phyloP scores from a whole-genome alignment of 2,797 vertebrate species.

The Dallia pectoralis region DNA sequence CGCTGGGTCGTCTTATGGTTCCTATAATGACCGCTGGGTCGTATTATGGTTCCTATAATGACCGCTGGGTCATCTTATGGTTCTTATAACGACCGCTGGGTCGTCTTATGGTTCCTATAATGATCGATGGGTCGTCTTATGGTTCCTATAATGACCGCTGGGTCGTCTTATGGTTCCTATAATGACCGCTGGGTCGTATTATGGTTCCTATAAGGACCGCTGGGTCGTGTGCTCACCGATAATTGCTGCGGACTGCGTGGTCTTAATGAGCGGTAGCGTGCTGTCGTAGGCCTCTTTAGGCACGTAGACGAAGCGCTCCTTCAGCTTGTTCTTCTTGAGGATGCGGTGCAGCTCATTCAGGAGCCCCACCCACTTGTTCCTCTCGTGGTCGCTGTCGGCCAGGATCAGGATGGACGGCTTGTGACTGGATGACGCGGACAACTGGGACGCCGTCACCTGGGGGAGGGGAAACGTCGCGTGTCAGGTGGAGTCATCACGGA shows the following conservation, averaged over 20 bases:
- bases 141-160: too few species aligned
- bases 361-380: slow-evolving; percentile 94
- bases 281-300: slow-evolving; percentile 98
- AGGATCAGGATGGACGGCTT: slow-evolving; percentile 95
- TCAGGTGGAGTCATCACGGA: neutral
- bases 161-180: too few species aligned
- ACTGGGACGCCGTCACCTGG: slow-evolving; percentile 94
- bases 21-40: too few species aligned
- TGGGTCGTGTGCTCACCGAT: slow-evolving; percentile 75
- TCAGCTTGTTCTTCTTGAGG: slow-evolving; percentile 96
- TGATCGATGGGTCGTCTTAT: too few species aligned
- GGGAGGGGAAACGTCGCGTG: slow-evolving; percentile 3
- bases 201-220: too few species aligned
- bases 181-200: too few species aligned
- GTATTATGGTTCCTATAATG: too few species aligned
- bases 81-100: neutral
- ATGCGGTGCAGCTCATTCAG: slow-evolving; percentile 94
- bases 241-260: slow-evolving; percentile 92
- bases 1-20: too few species aligned
- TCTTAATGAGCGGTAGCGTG: slow-evolving; percentile 96
- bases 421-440: slow-evolving; percentile 84
- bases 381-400: slow-evolving; percentile 92
- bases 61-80: too few species aligned
- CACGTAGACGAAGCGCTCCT: slow-evolving; percentile 93
- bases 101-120: too few species aligned